Conservation (phyloP, 2,797 vertebrate genomes). For the Spinus olivaceus region DNA sequence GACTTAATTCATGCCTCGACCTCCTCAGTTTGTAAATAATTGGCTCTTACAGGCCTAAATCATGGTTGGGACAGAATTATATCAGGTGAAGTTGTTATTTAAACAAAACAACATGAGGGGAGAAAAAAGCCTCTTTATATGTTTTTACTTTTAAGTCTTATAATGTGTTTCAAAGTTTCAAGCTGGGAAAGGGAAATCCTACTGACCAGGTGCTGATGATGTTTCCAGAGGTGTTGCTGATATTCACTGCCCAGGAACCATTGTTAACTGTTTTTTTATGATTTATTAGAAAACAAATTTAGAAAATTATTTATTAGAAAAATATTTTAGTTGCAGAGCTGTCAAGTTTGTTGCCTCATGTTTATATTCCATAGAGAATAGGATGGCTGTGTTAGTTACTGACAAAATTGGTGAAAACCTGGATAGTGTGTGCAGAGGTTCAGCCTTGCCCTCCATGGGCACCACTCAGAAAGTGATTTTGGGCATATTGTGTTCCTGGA, state of each 20-base stretch:
- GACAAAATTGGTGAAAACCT: accelerated
- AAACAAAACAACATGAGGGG: background rate
- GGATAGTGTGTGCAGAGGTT: background rate
- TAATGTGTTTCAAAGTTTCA: accelerated
- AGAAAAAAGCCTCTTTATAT: background rate
- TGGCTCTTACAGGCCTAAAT: background rate
- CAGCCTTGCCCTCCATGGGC: background rate
- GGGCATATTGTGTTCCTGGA: background rate
- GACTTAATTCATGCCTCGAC: background rate
- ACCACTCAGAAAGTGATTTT: background rate
- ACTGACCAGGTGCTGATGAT: accelerated
- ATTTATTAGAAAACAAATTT: background rate
- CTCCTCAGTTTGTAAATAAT: background rate
- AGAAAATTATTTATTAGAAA: background rate
- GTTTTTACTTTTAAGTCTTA: background rate
- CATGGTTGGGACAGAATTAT: background rate
- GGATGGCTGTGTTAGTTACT: background rate
- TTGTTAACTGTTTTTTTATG: accelerated
- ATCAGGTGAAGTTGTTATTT: background rate
- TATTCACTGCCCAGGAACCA: background rate
- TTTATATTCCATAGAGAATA: background rate
- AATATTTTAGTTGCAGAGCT: background rate
- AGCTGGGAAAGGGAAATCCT: background rate
- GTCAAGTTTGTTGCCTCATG: background rate
- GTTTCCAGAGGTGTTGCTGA: accelerated